Conservation (phyloP, 2,113 vertebrate species). For the Centrocercus urophasianus region DNA sequence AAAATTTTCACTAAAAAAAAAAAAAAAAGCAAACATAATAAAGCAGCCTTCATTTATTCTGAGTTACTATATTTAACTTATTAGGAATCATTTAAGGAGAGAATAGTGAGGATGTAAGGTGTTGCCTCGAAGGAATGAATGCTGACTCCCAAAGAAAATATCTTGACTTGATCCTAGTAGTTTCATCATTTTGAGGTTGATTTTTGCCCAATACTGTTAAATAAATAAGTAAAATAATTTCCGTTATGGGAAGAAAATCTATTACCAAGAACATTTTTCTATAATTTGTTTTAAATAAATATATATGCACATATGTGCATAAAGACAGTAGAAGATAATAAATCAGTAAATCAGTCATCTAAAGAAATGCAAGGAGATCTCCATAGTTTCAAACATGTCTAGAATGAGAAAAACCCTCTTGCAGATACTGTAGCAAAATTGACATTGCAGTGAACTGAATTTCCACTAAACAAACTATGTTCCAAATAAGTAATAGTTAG, state of each 20-base stretch:
- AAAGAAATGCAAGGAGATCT: not conserved
- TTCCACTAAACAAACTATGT: not conserved
- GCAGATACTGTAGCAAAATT: not conserved
- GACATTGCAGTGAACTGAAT: not conserved
- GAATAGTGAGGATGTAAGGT: fast-evolving
- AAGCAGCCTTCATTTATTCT: not conserved
- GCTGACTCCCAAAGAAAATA: not conserved
- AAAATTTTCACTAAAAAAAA: not conserved
- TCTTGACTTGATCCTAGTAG: not conserved
- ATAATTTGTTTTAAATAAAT: not conserved
- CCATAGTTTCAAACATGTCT: not conserved
- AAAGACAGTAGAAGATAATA: not conserved
- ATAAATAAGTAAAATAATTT: not conserved
- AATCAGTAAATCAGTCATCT: not conserved
- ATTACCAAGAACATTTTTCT: not conserved
- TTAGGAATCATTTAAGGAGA: not conserved
- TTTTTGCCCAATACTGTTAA: not conserved
- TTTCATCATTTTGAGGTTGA: not conserved
- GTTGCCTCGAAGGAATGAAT: not conserved
- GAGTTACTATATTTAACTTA: not conserved
- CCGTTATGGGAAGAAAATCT: not conserved
- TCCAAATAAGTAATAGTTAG: not conserved
- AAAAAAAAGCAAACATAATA: not conserved
- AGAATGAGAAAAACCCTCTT: not conserved
- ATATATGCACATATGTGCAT: fast-evolving